Evolutionary conservation across 2,113 vertebrate genomes (phyloP), one percentile per base, ranked within the genome.

Genomic region (Xiphorhynchus elegans): DNA sequence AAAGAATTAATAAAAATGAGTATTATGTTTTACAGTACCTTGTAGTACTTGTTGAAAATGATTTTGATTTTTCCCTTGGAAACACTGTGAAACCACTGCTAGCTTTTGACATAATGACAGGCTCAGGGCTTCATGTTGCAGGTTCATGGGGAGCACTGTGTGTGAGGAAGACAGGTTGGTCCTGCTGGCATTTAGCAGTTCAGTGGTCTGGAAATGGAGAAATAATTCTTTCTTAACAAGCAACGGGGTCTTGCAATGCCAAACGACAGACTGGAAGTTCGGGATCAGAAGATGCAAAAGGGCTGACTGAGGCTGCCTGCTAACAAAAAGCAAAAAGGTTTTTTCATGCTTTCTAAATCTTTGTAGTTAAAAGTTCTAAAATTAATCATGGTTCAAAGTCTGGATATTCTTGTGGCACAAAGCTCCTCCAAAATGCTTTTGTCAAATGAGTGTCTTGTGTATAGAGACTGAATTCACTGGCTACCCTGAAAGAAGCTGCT

Each of bases 1-100:
- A 3, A 95, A 70, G 40, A 70, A 55, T 93, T 79, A 96, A 96
- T 97, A 94, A 96, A 95, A 72, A 4, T 19, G 12, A 56, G 25
- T 80, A 33, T 70, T 90, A 26, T 28, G 74, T 94, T 91, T 84
- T 81, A 78, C 64, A 90, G 52, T 80, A 60, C 12, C 21, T 75
- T 59, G 13, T 56, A 39, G 9, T 52, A 37, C 26, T 37, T 20
- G 2, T 29, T 84, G 29, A 74, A 90, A 94, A 67, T 72, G 17
- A 39, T n/a, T 69, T 80, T 49, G 12, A 8, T 68, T 88, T 92
- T 93, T 75, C 60, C 76, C 31, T 58, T 64, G 63, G 37, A 52
- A 94, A 60, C 1, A 4, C 31, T 19, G 4, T 5, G 18, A 90
- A 78, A 73, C 29, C 13, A 31, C 46, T 81, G 35, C 42, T 93